Percentiles rank a stretch among this genome's conserved stretches.
These are phyloP conservation scores for Rhea americana DNA, from an alignment of 2,113 vertebrate genomes.

Conservation along the genomic window DNA sequence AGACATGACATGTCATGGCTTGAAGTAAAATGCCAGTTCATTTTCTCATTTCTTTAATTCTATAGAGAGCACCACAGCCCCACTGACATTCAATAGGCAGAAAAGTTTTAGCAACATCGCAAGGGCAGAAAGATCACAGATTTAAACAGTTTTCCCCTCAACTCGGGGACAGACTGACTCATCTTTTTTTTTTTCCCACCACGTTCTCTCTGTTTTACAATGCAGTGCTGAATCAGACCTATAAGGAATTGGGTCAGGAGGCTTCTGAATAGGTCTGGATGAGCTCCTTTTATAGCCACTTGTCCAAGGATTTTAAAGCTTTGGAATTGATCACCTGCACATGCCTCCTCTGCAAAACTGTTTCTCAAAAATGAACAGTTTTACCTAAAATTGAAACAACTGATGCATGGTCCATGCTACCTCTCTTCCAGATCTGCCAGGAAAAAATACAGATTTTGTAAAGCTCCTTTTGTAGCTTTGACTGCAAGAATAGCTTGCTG, in stretches of 20 bases:
- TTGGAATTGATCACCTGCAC: background rate
- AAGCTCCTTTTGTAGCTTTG: background rate
- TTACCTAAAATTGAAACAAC: background rate
- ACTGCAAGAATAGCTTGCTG: background rate
- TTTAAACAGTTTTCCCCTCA: background rate
- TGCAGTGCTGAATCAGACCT: background rate
- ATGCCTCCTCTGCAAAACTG: background rate
- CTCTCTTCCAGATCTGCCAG: background rate
- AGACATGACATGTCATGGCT: background rate
- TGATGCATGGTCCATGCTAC: background rate
- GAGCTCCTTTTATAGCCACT: background rate
- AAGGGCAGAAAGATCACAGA: background rate
- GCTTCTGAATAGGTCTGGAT: background rate
- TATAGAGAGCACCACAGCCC: background rate
- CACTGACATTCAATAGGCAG: background rate
- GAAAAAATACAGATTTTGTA: background rate
- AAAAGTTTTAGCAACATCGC: background rate
- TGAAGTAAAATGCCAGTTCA: background rate
- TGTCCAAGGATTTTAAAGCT: background rate
- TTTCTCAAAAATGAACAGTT: background rate
- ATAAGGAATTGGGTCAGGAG: background rate
- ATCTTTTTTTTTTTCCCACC: background rate
- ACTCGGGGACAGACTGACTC: background rate
- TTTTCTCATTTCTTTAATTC: background rate
- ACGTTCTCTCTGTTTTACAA: background rate